Base-by-base conservation (phyloP, 1,140 invertebrate genomes). In the Brachionus manjavacas region DNA sequence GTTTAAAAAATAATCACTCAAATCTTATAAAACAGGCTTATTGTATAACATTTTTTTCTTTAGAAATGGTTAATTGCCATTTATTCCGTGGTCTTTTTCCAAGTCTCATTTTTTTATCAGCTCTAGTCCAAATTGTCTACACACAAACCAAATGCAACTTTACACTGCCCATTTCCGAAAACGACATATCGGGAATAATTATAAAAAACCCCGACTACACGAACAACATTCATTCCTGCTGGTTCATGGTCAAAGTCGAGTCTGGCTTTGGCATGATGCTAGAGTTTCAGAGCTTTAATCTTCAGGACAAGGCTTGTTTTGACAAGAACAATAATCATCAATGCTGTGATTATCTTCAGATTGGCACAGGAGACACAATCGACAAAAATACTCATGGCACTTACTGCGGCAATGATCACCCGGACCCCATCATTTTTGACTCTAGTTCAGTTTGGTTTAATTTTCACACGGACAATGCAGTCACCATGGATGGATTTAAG, bases 301-400 rank as follows among this genome's bases (percentile, higher is more conserved):
- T 81, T 31, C 52, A 81, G 31, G 64, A 68, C 3, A 81, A 81
- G 66, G 79, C 52, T 11, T 81, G 79, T 16, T 81, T 68, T 60
- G 52, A 60, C 39, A 28, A 81, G 12, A 60, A 64, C 6, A 68
- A 60, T 14, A 46, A 64, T 20, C 49, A 81, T 3, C 11, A 23
- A 39, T 81, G 79, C 52, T 81, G 79, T 28, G 64, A 81, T 28
- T 81, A 81, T 23, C 64, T 81, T 14, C 64, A 41, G 25, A 81
- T 81, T 28, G 79, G 79, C 11, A 81, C 79, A 64, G 52, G 79
- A 31, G 20, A 41, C 7, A 20, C 11, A 64, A 43, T 81, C 46
- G 31, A 64, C 20, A 16, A 68, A 41, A 64, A 81, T 28, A 11
- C 25, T 11, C 12, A 43, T 11, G 23, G 16, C 8, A 60, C 52